Base-by-base conservation (phyloP, 2,888 invertebrate genomes). In the Limnephilus auricula region DNA sequence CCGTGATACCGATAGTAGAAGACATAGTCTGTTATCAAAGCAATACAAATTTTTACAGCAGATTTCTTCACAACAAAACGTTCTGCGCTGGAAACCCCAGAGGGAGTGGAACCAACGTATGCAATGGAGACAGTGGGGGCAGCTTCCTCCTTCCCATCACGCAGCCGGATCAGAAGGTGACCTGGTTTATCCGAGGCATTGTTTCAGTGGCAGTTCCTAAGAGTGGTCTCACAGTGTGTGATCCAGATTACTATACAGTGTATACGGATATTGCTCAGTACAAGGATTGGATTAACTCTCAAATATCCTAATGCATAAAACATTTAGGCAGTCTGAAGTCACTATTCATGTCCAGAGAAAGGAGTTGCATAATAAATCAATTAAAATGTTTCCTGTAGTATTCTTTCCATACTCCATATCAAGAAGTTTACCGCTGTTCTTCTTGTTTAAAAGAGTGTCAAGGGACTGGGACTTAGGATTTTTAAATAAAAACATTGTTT, bases 71-170 rank as follows among this genome's bases (percentile, higher is more conserved):
- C 13, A 90, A 92, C 6, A 40, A 83, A 45, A 86, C 92, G 2
- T 79, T 92, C 79, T 92, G 92, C 84, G 92, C 92, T 25, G 92
- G 92, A 79, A 92, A 92, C 50, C 92, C 92, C 0, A 89, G 89
- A 86, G 89, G 90, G 37, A 90, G 87, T 30, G 92, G 92, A 90
- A 90, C 37, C 15, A 31, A 79, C 12, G 92, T 92, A 10, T 92
- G 92, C 40, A 92, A 92, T 15, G 92, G 92, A 18, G 92, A 92
- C 65, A 92, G 91, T 31, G 92, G 92, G 13, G 92, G 92, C 25
- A 91, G 92, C 34, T 79, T 92, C 18, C 37, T 91, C 30, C 50
- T 92, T 10, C 89, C 91, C 12, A 83, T 91, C 32, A 84, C 84
- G 1, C 92, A 92, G 83, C 45, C 40, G 3, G 92, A 92, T 50